Conservation (phyloP, 2,888 invertebrate species). For the Aspidiotus rigidus region DNA sequence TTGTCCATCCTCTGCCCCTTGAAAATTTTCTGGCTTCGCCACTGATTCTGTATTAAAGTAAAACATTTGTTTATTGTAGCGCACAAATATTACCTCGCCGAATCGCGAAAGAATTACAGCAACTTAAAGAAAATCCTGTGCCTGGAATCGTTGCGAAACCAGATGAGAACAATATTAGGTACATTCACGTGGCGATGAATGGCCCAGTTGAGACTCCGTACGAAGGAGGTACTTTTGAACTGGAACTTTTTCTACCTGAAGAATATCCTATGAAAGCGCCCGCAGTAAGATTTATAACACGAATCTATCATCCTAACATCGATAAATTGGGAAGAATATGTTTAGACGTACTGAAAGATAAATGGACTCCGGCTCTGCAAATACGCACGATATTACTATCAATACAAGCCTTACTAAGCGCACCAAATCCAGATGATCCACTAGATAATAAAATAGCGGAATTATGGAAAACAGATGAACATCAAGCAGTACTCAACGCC, state of each 20-base stretch:
- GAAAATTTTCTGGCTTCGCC: too few species aligned
- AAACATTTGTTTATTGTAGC: conserved; percentile 11
- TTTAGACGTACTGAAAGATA: conserved; percentile 96
- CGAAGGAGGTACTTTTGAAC: conserved; percentile 95
- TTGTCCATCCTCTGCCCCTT: too few species aligned
- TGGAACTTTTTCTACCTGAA: conserved; percentile 98
- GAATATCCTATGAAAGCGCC: conserved; percentile 99
- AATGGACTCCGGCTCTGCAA: conserved; percentile 99
- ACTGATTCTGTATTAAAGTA: too few species aligned
- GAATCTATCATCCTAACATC: conserved; percentile 99
- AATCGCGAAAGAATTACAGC: conserved; percentile 95
- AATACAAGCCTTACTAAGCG: conserved; percentile 95
- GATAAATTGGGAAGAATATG: conserved; percentile 99
- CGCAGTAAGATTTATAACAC: conserved; percentile 99
- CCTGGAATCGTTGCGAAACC: conserved; percentile 96
- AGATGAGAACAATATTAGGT: conserved; percentile 86
- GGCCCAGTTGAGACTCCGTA: conserved; percentile 95
- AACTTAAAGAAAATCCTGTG: conserved; percentile 95
- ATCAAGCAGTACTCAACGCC: conserved; percentile 91
- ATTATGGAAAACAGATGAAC: conserved; percentile 98
- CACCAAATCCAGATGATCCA: conserved; percentile 99
- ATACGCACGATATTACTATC: conserved; percentile 97
- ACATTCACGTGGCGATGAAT: conserved; percentile 96
- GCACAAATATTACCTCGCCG: conserved; percentile 87
- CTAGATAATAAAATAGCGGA: conserved; percentile 98